Base-by-base conservation (phyloP, 1,140 invertebrate genomes). In the Schlechtendalia chinensis region DNA sequence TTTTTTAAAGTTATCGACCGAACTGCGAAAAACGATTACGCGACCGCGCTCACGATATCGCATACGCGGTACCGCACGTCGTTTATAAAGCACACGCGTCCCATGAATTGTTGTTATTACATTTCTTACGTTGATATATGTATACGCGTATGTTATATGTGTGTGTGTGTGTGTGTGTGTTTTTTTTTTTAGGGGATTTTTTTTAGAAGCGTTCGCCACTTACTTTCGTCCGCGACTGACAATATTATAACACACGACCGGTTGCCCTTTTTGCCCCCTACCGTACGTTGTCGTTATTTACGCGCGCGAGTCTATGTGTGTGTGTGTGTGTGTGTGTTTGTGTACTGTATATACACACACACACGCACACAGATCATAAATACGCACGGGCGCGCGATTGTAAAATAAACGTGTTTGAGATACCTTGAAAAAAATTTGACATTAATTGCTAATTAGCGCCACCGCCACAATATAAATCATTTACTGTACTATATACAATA, bases 211-310 rank as follows among this genome's bases (percentile, higher is more conserved):
- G 50, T 29, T 54, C 69, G 47, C 69, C 69, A 72, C 69, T 72
- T 54, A 47, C 29, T 72, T 72, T 54, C 69, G 50, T 27, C 29
- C 24, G 50, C 24, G 27, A 72, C 69, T 72, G 69, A 72, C 69
- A 54, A 27, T 54, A 54, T 39, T 72, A 54, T 29, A 22, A 69
- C n/a, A 69, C 29, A 27, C 50, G 27, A 79, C 75, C 75, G 27
- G 75, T 79, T 79, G 75, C 75, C 75, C 75, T 79, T 79, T 79
- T 79, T 79, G 54, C 56, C 39, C 75, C 75, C 75, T 79, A 79
- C 75, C 61, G 75, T 27, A 39, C 56, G 50, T 61, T 58, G 22
- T 61, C 58, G 27, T 50, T 47, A 29, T 61, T 14, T 32, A n/a
- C 10, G 19, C 10, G 1, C 10, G 39, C 19, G 39, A 22, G 19